phyloP scores from a whole-genome alignment of 2,888 invertebrate genomes.

The Saturnia japonica region DNA sequence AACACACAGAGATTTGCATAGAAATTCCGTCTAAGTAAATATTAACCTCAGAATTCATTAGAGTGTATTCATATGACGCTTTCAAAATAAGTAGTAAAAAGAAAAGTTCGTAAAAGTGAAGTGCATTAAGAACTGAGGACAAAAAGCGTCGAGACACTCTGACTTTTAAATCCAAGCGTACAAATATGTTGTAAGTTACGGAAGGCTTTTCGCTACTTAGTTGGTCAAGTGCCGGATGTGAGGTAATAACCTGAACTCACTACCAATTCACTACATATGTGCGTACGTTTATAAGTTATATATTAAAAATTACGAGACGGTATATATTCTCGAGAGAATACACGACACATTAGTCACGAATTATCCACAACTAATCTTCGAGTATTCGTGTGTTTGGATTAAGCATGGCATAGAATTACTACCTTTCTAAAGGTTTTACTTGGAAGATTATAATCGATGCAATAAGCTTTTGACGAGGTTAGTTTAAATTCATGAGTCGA shows the following conservation, averaged over 20 bases:
- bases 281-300: constrained; percentile 29
- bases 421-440: constrained; percentile 23
- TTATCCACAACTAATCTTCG: constrained; percentile 42
- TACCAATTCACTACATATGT: constrained; percentile 42
- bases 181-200: constrained; percentile 77
- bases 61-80: neutral
- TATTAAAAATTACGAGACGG: constrained; percentile 36
- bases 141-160: constrained; percentile 54
- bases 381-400: constrained; percentile 24
- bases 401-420: constrained; percentile 10
- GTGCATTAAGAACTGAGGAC: constrained; percentile 69
- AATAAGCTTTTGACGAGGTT: constrained; percentile 37
- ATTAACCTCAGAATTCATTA: neutral
- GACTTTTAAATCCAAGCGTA: constrained; percentile 46
- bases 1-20: neutral
- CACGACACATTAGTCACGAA: constrained; percentile 49
- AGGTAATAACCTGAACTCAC: constrained; percentile 54
- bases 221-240: constrained; percentile 73
- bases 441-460: constrained; percentile 8
- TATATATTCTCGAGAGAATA: constrained; percentile 37
- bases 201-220: constrained; percentile 65
- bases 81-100: constrained; percentile 35
- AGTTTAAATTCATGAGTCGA: constrained; percentile 47
- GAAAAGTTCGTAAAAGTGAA: constrained; percentile 53
- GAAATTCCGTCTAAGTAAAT: constrained; percentile 1